phyloP scores from a whole-genome alignment of 1,140 invertebrate genomes.

The Rhagoletis zephyria region DNA sequence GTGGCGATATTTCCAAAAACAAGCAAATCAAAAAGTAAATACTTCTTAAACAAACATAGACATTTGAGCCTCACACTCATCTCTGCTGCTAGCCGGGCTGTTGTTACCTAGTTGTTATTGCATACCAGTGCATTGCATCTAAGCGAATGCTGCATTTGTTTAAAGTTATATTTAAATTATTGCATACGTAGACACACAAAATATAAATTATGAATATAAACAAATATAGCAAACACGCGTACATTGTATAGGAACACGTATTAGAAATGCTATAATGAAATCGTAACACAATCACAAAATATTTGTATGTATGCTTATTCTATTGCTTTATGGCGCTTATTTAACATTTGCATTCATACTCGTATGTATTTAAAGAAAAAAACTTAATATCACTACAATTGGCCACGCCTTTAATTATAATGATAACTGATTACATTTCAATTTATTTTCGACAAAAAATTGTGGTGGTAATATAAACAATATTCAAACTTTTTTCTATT shows the following conservation, averaged over 20 bases:
- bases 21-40: background rate
- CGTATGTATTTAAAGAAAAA: conserved; percentile 11
- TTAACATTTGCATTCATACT: conserved; percentile 38
- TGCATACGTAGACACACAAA: conserved; percentile 9
- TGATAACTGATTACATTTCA: background rate
- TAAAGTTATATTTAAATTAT: conserved; percentile 47
- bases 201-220: background rate
- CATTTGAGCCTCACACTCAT: conserved; percentile 23
- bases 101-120: conserved; percentile 6
- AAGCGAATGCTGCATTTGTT: conserved; percentile 43
- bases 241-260: conserved; percentile 44
- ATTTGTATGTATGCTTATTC: conserved; percentile 33
- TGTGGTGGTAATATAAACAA: background rate
- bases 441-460: background rate
- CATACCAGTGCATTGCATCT: conserved; percentile 10
- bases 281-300: conserved; percentile 47
- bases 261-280: background rate
- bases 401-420: background rate
- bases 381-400: background rate
- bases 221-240: conserved; percentile 32
- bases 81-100: conserved; percentile 30
- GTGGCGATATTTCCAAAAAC: conserved; percentile 34
- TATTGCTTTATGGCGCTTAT: conserved; percentile 41
- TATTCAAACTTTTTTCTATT: conserved; percentile 5
- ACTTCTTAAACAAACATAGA: background rate